Percentiles rank a stretch among this genome's conserved stretches.
Evolutionary conservation across 1,140 invertebrate genomes (phyloP).

Genomic region (Papilio helenus): DNA sequence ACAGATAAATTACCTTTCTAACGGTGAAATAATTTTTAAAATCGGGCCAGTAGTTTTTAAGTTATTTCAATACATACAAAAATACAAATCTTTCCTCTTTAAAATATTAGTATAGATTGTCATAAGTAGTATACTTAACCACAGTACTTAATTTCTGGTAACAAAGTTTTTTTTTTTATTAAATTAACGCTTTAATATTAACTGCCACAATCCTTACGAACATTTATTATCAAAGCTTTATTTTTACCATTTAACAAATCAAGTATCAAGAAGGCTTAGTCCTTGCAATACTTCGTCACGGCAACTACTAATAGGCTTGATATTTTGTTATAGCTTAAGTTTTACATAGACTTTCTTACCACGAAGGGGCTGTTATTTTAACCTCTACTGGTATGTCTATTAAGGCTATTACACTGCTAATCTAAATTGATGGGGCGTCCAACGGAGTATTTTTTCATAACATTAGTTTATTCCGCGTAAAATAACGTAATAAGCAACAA

Average conservation of each 20-base stretch:
- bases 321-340: slow-evolving; percentile 80
- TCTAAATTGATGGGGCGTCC: slow-evolving; percentile 81
- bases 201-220: too few relatives aligned
- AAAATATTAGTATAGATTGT: too few relatives aligned
- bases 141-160: too few relatives aligned
- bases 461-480: slow-evolving; percentile 79
- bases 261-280: slow-evolving; percentile 56
- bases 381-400: slow-evolving; percentile 52
- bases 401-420: slow-evolving; percentile 75
- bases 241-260: background rate
- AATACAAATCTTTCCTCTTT: too few relatives aligned
- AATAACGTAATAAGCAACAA: slow-evolving; percentile 76
- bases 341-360: slow-evolving; percentile 79
- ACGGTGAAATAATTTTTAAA: too few relatives aligned
- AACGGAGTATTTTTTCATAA: slow-evolving; percentile 75
- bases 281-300: slow-evolving; percentile 57
- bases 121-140: too few relatives aligned
- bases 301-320: slow-evolving; percentile 78
- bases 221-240: background rate
- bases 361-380: slow-evolving; percentile 62
- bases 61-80: too few relatives aligned
- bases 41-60: too few relatives aligned
- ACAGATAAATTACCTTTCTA: too few relatives aligned
- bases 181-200: too few relatives aligned
- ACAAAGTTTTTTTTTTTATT: too few relatives aligned